Percentiles rank a stretch among this genome's conserved stretches.
phyloP scores from a whole-genome alignment of 2,888 invertebrate genomes.

The Melieria picta region DNA sequence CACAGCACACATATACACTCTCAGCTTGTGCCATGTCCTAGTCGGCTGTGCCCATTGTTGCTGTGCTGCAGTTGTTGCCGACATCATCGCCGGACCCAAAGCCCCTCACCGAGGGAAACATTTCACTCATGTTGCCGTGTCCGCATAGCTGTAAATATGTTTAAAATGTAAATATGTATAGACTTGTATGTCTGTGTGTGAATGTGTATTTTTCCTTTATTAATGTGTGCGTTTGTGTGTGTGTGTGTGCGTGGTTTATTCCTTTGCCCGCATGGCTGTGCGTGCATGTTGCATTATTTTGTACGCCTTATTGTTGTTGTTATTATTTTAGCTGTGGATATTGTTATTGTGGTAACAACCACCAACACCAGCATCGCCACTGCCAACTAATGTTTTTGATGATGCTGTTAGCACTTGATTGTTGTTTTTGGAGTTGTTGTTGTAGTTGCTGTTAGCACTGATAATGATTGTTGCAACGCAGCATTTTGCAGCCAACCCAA shows the following conservation, averaged over 20 bases:
- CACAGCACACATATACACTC: no score
- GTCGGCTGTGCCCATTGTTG: no score
- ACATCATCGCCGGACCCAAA: no score
- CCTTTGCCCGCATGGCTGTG: not conserved
- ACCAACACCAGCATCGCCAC: not conserved
- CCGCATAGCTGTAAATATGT: no score
- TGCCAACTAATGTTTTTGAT: no score
- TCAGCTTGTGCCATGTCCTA: no score
- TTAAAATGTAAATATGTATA: no score
- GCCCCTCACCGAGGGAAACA: no score
- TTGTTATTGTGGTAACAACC: constrained; percentile 22
- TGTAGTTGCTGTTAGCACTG: constrained; percentile 27
- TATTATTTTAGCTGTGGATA: constrained; percentile 27
- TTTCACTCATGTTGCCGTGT: no score
- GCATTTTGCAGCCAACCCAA: constrained; percentile 25
- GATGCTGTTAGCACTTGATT: not conserved
- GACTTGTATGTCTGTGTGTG: no score
- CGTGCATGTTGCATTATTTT: not conserved
- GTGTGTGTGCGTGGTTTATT: not conserved
- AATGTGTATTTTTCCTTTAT: no score
- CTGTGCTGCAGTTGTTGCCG: no score
- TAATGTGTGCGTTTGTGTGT: constrained; percentile 8
- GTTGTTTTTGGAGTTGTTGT: constrained; percentile 6
- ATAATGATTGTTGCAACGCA: constrained; percentile 29
- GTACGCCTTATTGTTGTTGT: constrained; percentile 16